Percentiles rank a stretch among this genome's conserved stretches.
These are phyloP conservation scores for Tipula confusa DNA, from an alignment of 2,888 invertebrate species.

Conservation along the genomic window DNA sequence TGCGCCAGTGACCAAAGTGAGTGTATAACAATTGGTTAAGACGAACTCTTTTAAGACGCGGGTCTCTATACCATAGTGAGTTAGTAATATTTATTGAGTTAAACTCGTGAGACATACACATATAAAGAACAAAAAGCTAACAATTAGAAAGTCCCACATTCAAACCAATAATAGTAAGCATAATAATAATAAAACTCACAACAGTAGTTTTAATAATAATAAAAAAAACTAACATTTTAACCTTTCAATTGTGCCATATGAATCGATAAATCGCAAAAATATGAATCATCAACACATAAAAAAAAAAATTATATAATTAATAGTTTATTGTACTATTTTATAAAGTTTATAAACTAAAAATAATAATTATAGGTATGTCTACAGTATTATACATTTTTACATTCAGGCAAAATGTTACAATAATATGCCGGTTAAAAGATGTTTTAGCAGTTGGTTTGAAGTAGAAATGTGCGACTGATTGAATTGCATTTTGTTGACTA, in stretches of 20 bases:
- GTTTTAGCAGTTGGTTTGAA: background rate
- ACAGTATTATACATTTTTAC: background rate
- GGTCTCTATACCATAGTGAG: too few relatives aligned
- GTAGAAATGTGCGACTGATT: background rate
- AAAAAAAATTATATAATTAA: background rate
- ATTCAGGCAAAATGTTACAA: background rate
- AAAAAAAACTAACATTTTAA: background rate
- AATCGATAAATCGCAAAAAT: background rate
- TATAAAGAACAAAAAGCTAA: background rate
- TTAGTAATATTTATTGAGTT: too few relatives aligned
- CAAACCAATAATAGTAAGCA: background rate
- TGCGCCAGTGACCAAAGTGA: too few relatives aligned
- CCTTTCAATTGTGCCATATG: background rate
- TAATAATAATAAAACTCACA: background rate
- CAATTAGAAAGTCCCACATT: constrained; percentile 25
- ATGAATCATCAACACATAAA: background rate
- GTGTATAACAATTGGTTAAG: too few relatives aligned
- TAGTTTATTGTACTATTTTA: background rate
- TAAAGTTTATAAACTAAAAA: constrained; percentile 5
- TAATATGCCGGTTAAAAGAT: background rate
- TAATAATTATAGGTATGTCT: background rate
- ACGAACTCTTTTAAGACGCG: too few relatives aligned
- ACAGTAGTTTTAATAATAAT: background rate
- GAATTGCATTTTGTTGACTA: background rate
- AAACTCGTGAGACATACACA: background rate